Evolutionary conservation across 2,888 invertebrate genomes (phyloP), one percentile per base, ranked within the genome.

Genomic region (Cataglyphis albicans): DNA sequence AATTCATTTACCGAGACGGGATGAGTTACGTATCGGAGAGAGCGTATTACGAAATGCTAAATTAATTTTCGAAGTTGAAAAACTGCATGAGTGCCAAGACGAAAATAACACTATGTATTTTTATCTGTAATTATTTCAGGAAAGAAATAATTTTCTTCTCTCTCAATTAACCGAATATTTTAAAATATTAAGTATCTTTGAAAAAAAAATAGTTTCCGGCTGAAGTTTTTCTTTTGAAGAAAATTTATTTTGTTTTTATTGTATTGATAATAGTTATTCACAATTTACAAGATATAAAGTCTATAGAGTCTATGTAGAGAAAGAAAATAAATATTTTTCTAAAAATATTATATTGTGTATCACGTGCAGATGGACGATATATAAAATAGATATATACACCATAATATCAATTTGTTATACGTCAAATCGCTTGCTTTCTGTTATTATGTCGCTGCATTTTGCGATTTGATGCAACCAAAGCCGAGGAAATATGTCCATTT

Each of bases 1-100:
- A 88, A 88, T 88, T 87, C 83, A 87, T 84, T 84, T 76, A 35
- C 64, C 83, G 38, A 57, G 65, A 35, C 48, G 9, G 57, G 10
- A 25, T 61, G 61, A 82, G 63, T 70, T 59, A 55, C 78, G 74
- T 75, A 75, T 75, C 48, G 67, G 59, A 76, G 76, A 52, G 76
- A 52, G 72, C 70, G n/a, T 70, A 70, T 70, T 76, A 68, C 55
- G 76, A 76, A 68, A 70, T 38, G 76, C 32, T 68, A 76, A 76
- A 76, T 76, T 76, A 76, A 76, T 76, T 76, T 76, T 7, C 29
- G 41, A 68, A 68, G 55, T 76, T 68, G 76, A 70, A 76, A 68
- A 76, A 76, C 55, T 29, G 70, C 55, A 67, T 35, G 70, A 55
- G 21, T 25, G 70, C 38, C 38, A 12, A 9, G 65, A 52, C n/a